Conservation (phyloP, 2,797 vertebrate genomes). For the Chaenodraco wilsoni region DNA sequence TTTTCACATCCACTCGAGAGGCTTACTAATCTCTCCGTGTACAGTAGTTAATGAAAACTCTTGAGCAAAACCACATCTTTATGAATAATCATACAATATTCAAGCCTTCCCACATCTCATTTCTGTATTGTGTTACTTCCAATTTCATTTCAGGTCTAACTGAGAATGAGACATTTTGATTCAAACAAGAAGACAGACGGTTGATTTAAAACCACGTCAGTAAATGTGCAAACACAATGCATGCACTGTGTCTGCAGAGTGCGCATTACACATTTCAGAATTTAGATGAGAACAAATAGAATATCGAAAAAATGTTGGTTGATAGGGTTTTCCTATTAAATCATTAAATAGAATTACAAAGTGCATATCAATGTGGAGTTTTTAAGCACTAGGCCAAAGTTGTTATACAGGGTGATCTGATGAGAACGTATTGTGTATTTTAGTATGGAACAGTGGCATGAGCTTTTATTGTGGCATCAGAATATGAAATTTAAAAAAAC, state of each 20-base stretch:
- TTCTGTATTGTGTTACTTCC: not conserved
- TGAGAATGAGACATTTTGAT: not conserved
- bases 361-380: slow-evolving; percentile 5
- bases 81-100: not conserved
- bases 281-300: slow-evolving; percentile 2
- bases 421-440: not conserved
- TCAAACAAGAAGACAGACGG: not conserved
- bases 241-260: not conserved
- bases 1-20: slow-evolving; percentile 28
- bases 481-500: not conserved
- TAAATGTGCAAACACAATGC: not conserved
- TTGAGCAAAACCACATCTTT: not conserved
- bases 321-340: not conserved
- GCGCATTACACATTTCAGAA: not conserved
- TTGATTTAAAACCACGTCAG: not conserved
- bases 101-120: not conserved
- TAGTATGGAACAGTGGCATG: not conserved
- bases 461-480: slow-evolving; percentile 10
- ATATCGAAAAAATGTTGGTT: slow-evolving; percentile 3
- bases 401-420: slow-evolving; percentile 14
- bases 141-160: not conserved
- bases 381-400: slow-evolving; percentile 13
- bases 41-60: not conserved
- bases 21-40: not conserved
- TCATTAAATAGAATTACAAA: slow-evolving; percentile 17